Evolutionary conservation across 2,113 vertebrate genomes (phyloP).

Genomic region (Podarcis cretensis): DNA sequence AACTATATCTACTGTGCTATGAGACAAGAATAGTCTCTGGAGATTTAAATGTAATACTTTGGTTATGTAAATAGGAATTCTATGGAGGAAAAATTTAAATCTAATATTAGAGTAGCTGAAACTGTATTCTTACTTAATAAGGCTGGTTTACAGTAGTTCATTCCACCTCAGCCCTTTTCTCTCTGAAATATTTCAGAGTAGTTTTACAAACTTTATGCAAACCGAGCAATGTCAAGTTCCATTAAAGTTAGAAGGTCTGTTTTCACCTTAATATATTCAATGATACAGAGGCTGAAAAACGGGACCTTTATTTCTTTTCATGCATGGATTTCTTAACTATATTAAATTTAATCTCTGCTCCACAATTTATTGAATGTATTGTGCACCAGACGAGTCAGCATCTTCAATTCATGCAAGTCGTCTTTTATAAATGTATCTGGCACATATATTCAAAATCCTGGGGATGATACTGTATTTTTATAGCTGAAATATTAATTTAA

Average conservation of each 20-base stretch:
- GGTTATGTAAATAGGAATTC: neutral
- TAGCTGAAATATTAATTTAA: neutral
- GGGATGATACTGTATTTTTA: neutral
- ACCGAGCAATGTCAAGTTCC: neutral
- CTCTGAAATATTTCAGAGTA: neutral
- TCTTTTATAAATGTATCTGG: neutral
- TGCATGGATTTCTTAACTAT: neutral
- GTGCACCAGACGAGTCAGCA: neutral
- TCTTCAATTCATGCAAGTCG: neutral
- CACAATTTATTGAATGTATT: neutral
- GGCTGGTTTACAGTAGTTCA: neutral
- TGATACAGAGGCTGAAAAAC: neutral
- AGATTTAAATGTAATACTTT: neutral
- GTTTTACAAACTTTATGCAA: neutral
- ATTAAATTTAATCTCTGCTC: neutral
- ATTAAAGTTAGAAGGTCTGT: neutral
- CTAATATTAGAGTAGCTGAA: neutral
- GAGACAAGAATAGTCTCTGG: neutral
- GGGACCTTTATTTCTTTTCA: neutral
- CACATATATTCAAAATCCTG: neutral
- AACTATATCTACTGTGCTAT: neutral
- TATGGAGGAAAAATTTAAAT: neutral
- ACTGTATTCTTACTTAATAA: neutral
- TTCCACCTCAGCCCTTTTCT: neutral
- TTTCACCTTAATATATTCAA: neutral